Conservation (phyloP, 2,113 vertebrate genomes). For the Andinoacara biseriatus region DNA sequence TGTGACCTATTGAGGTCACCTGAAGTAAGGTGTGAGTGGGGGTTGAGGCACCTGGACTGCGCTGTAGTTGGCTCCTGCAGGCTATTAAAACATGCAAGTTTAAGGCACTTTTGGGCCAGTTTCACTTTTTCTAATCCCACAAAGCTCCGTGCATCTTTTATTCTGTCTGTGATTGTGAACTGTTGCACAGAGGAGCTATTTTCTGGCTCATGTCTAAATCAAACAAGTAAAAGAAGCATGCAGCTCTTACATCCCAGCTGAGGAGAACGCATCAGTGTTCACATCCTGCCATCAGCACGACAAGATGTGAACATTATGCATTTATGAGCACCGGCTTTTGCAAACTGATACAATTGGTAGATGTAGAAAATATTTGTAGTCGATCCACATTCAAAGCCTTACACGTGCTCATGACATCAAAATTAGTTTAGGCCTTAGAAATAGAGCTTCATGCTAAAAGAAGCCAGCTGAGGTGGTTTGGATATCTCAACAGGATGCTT, state of each 20-base stretch:
- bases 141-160: neutral
- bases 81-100: accelerated
- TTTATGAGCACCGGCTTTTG: neutral
- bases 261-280: neutral
- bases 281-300: neutral
- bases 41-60: too few relatives aligned
- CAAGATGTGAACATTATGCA: neutral
- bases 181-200: neutral
- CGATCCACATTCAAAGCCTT: neutral
- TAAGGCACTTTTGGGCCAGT: too few relatives aligned
- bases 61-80: neutral
- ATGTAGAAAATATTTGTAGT: neutral
- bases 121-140: neutral
- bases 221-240: neutral
- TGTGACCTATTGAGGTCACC: too few relatives aligned
- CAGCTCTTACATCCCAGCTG: neutral
- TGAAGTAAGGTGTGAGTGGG: too few relatives aligned
- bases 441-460: neutral
- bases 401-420: neutral
- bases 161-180: neutral
- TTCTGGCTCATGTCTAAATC: neutral
- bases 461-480: too few relatives aligned
- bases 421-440: neutral
- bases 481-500: too few relatives aligned
- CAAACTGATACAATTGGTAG: neutral